Conservation (phyloP, 53 echinoderm and acorn worm species). For the Arbacia lixula region DNA sequence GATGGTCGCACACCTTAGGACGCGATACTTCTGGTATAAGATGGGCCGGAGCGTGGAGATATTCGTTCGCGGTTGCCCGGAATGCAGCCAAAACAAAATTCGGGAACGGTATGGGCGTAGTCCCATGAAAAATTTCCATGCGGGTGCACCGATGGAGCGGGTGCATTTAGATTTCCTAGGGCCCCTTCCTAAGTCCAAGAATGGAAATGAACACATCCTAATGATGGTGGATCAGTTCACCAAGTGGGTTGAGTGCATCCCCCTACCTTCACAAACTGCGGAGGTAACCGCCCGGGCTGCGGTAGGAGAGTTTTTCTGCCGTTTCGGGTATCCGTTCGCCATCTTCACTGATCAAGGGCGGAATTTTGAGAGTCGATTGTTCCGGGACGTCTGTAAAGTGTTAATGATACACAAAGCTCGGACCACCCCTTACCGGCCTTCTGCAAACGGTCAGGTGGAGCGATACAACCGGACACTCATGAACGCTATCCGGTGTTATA, state of each 20-base stretch:
- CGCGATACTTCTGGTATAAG: too few relatives aligned
- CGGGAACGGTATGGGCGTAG: too few relatives aligned
- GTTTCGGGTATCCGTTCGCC: conserved; percentile 5
- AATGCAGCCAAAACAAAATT: too few relatives aligned
- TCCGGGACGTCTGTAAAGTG: conserved; percentile 41
- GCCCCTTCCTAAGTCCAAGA: too few relatives aligned
- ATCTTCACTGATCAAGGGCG: conserved; percentile 59
- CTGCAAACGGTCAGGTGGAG: conserved; percentile 69
- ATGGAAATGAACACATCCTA: not conserved
- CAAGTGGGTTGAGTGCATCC: conserved; percentile 6
- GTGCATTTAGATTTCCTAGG: too few relatives aligned
- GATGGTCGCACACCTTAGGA: too few relatives aligned
- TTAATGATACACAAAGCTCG: conserved; percentile 59
- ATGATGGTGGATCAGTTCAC: conserved; percentile 2
- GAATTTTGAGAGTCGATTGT: conserved; percentile 64
- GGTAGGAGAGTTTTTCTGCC: not conserved
- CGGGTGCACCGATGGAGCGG: too few relatives aligned
- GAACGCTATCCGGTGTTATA: conserved; percentile 56
- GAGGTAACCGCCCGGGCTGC: conserved; percentile 6
- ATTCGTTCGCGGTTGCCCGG: too few relatives aligned
- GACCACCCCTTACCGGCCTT: conserved; percentile 58
- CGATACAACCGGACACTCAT: conserved; percentile 62
- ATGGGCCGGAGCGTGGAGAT: too few relatives aligned
- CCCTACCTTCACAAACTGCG: not conserved
- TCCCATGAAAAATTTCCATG: too few relatives aligned